Percentiles rank a stretch among this genome's conserved stretches.
phyloP scores from a whole-genome alignment of 2,113 vertebrate genomes.

The Bubo scandiacus region DNA sequence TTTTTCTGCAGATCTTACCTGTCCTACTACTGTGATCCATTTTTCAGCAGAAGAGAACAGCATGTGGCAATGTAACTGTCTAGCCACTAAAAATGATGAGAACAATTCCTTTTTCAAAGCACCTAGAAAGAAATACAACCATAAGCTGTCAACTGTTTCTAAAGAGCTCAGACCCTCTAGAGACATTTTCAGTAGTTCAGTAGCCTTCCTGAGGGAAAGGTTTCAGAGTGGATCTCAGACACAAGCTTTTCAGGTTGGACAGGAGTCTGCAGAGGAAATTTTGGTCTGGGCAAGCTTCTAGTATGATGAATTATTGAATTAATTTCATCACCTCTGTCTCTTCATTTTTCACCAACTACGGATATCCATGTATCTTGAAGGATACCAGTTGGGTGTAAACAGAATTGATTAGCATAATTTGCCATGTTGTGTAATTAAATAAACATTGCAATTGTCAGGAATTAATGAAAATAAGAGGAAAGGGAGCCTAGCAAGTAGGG shows the following conservation, averaged over 20 bases:
- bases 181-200: not conserved
- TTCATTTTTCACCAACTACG: not conserved
- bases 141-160: not conserved
- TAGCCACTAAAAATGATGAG: not conserved
- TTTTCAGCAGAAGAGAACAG: not conserved
- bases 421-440: not conserved
- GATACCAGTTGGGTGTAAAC: not conserved
- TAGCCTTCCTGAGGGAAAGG: not conserved
- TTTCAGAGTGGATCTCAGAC: not conserved
- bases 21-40: not conserved
- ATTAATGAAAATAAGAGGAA: not conserved
- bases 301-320: not conserved
- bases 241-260: not conserved
- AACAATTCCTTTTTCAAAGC: not conserved
- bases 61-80: not conserved
- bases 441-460: not conserved
- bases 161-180: not conserved
- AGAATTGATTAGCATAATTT: not conserved
- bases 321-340: not conserved
- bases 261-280: not conserved
- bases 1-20: not conserved
- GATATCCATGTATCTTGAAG: not conserved
- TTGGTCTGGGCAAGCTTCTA: not conserved
- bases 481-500: not conserved
- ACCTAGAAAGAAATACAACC: not conserved